Evolutionary conservation across 2,113 vertebrate species (phyloP).

Genomic region (Himantopus leucocephalus): DNA sequence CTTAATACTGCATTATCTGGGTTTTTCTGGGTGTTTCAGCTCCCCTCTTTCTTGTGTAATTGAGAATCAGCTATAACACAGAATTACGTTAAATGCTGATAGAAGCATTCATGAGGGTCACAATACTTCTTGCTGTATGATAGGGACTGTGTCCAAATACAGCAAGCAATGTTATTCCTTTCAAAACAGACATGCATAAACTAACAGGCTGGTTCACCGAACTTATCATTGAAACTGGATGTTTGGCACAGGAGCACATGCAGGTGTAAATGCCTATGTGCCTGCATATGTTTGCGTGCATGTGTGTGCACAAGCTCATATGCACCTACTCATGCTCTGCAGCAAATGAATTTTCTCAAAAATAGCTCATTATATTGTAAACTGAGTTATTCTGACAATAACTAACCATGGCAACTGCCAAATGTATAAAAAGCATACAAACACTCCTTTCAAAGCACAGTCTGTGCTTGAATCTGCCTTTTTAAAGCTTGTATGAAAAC

Average conservation of each 20-base stretch:
- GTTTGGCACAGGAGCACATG: not conserved
- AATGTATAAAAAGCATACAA: constrained; percentile 2
- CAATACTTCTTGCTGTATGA: not conserved
- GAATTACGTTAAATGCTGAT: not conserved
- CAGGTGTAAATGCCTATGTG: not conserved
- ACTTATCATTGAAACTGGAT: not conserved
- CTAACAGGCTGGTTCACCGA: not conserved
- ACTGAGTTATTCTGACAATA: constrained; percentile 1
- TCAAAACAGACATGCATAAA: not conserved
- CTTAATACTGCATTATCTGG: not conserved
- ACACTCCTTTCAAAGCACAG: constrained; percentile 7
- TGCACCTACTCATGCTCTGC: not conserved
- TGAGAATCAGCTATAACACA: not conserved
- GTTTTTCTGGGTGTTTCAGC: not conserved
- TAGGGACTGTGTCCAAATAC: not conserved
- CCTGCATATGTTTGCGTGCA: rapidly evolving
- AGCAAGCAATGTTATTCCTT: not conserved
- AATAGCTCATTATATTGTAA: constrained; percentile 15
- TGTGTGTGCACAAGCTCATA: not conserved
- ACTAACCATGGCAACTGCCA: constrained; percentile 28
- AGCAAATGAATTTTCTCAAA: constrained; percentile 13
- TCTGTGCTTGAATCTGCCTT: constrained; percentile 8
- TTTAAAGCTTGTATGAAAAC: constrained; percentile 20
- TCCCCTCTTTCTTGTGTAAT: not conserved
- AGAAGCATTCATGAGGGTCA: not conserved